Conservation (phyloP, 2,888 invertebrate genomes). For the Athetis lepigone region DNA sequence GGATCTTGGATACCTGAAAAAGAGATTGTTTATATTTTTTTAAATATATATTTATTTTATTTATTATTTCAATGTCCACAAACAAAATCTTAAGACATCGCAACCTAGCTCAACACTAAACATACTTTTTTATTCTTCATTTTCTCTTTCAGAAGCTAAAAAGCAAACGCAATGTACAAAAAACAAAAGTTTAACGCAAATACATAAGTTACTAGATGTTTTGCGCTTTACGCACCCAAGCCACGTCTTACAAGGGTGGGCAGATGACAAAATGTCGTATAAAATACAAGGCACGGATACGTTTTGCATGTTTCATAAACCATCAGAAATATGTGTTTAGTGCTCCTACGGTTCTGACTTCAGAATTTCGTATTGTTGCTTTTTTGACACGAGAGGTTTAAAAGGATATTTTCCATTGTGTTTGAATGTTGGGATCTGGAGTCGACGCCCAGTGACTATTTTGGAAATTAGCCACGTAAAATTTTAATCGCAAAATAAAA, state of each 20-base stretch:
- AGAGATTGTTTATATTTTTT: too few relatives aligned
- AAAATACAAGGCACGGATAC: constrained; percentile 78
- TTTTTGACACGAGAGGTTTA: constrained; percentile 21
- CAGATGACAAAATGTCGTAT: constrained; percentile 84
- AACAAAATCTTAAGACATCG: not conserved
- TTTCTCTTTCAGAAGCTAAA: constrained; percentile 38
- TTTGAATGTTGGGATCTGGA: too few relatives aligned
- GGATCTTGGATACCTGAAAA: too few relatives aligned
- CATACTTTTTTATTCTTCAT: constrained; percentile 27
- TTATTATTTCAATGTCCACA: too few relatives aligned
- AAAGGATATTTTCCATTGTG: too few relatives aligned
- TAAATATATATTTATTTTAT: too few relatives aligned
- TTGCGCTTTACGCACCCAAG: constrained; percentile 74
- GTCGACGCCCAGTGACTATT: constrained; percentile 1
- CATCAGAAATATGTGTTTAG: constrained; percentile 80
- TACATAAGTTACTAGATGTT: constrained; percentile 60
- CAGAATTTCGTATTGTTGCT: constrained; percentile 56
- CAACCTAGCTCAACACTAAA: constrained; percentile 10
- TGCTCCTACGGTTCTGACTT: constrained; percentile 61
- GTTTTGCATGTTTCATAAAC: constrained; percentile 81
- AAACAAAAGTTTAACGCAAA: constrained; percentile 58
- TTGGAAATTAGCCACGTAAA: too few relatives aligned
- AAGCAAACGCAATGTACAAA: constrained; percentile 51
- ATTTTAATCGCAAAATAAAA: too few relatives aligned
- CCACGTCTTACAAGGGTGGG: constrained; percentile 78